Base-by-base conservation (phyloP, 2,113 vertebrate genomes). In the Bos indicus region DNA sequence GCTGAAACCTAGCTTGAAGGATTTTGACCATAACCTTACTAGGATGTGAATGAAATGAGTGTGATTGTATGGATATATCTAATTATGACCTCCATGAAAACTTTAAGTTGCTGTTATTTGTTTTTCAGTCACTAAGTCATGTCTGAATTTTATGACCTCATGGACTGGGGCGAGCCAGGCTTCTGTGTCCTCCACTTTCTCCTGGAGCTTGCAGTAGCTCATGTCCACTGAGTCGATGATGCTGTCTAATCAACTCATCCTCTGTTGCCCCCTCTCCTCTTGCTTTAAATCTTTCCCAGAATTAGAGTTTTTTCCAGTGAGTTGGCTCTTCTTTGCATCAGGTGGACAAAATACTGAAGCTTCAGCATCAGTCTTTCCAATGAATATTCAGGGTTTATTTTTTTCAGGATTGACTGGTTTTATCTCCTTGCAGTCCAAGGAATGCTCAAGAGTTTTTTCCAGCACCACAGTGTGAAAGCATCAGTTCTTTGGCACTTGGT, bases 211-310 rank as follows among this genome's bases (percentile, higher is more conserved):
- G n/a, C 10, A 74, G 19, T 23, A 25, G n/a, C n/a, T 25, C 67
- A 74, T 74, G 19, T 74, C 19, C 67, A 13, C n/a, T 40, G n/a
- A 40, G 10, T 74, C 0, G 0, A 25, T 40, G 10, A 74, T 11
- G 67, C n/a, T 74, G 19, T 74, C 67, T 74, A 40, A 40, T 74
- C 19, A 74, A 23, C 67, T 74, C 67, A 74, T 74, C 67, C n/a
- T 74, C 67, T 74, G 67, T 74, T 74, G n/a, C 2, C 10, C 67
- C 19, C 67, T 40, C n/a, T 74, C n/a, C 36, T 40, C 36, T 74
- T 23, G 5, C n/a, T 74, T 74, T 74, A 36, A 74, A 6, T 74
- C 21, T 40, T 74, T 71, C n/a, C 67, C 19, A 40, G 10, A 23
- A 71, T 40, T 40, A 74, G n/a, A 71, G n/a, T 74, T 74, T 40